Conservation (phyloP, 2,888 invertebrate genomes). For the Onthophagus sagittarius region DNA sequence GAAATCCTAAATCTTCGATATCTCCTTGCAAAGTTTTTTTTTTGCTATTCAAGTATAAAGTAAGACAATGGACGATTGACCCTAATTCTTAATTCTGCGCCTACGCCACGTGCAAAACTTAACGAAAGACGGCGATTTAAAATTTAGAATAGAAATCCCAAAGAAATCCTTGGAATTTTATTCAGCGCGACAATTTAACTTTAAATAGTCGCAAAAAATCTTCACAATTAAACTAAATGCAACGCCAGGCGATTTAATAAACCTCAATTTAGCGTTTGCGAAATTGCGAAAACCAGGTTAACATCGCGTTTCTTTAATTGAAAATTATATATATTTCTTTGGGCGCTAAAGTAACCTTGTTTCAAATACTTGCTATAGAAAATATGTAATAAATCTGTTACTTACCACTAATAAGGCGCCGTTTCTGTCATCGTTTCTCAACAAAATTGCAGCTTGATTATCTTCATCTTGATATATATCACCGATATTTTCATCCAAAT, state of each 20-base stretch:
- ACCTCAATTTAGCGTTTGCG: neutral
- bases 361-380: neutral
- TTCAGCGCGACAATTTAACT: too few relatives aligned
- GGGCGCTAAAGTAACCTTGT: neutral
- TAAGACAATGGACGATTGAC: neutral
- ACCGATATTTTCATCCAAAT: slow-evolving; percentile 63
- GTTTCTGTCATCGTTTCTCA: slow-evolving; percentile 73
- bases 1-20: too few relatives aligned
- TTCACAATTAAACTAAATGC: neutral
- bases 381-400: slow-evolving; percentile 28
- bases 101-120: neutral
- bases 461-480: slow-evolving; percentile 84
- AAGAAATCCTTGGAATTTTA: too few relatives aligned
- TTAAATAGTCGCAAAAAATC: neutral
- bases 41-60: neutral
- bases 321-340: neutral
- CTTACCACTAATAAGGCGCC: slow-evolving; percentile 84
- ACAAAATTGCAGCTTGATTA: slow-evolving; percentile 81
- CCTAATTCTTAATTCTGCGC: neutral
- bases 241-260: neutral
- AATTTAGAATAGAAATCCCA: neutral
- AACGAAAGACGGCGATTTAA: neutral
- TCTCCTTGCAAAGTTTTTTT: too few relatives aligned
- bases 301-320: neutral
- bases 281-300: neutral